These are phyloP conservation scores for Rhipidura dahli DNA, from an alignment of 2,113 vertebrate genomes.

Conservation along the genomic window DNA sequence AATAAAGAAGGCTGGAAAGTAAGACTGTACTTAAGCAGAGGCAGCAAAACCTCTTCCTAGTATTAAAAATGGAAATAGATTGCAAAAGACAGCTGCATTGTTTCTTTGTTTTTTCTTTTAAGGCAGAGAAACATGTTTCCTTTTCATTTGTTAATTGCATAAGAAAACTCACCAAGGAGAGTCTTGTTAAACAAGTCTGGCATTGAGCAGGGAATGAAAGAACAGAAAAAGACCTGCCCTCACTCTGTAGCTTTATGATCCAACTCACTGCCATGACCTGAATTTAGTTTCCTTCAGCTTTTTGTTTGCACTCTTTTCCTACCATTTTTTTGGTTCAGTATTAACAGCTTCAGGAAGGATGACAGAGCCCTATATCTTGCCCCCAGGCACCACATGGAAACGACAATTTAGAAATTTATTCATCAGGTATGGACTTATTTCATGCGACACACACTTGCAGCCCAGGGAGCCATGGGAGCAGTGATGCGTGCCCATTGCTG, in stretches of 20 bases:
- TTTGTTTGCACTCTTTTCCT: background rate
- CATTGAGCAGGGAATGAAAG: background rate
- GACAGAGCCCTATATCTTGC: background rate
- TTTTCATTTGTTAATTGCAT: slow-evolving; percentile 1
- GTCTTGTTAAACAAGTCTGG: background rate
- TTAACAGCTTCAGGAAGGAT: background rate
- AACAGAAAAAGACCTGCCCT: background rate
- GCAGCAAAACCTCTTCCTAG: background rate
- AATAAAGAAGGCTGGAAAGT: background rate
- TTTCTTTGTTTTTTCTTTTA: background rate
- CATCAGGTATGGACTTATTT: background rate
- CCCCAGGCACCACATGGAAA: background rate
- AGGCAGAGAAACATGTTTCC: background rate
- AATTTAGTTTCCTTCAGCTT: background rate
- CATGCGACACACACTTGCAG: rapidly evolving
- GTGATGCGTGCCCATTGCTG: background rate
- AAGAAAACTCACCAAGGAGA: background rate
- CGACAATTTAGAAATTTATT: background rate
- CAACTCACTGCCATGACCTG: background rate
- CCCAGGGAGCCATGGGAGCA: background rate
- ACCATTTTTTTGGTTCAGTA: background rate
- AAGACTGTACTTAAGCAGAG: background rate
- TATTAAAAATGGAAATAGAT: background rate
- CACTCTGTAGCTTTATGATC: background rate
- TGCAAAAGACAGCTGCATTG: background rate